Evolutionary conservation across 2,888 invertebrate genomes (phyloP), one percentile per base, ranked within the genome.

Genomic region (Aricia artaxerxes): DNA sequence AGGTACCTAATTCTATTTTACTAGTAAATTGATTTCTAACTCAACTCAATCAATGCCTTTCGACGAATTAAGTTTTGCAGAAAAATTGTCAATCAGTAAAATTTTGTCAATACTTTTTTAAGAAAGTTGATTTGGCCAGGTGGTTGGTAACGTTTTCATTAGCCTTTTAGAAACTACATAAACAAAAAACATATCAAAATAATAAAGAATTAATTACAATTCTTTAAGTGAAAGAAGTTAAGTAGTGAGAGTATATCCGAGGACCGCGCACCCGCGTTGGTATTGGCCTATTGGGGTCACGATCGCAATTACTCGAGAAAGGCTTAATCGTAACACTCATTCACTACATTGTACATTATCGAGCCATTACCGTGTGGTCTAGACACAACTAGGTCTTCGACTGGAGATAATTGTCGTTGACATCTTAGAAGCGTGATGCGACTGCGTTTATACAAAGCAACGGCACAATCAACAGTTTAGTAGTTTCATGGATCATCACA

Each of bases 181-280:
- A 61, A 24, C 24, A n/a, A 61, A n/a, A n/a, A 24, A n/a, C 1
- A 24, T 5, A 9, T 61, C 7, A 24, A 61, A 24, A 61, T 31
- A 64, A 31, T 24, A 35, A 69, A 13, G 9, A 13, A 38, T 35
- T 69, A 69, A 35, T 35, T 38, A 69, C 69, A 69, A 64, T 69
- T 35, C 16, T 49, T 49, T 35, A 57, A 57, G 76, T 76, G 57
- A 76, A 76, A 76, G 76, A 76, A 53, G 4, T 4, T 57, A 76
- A 53, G 4, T 4, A 76, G 76, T 57, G 76, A 76, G 76, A 76
- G 76, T 76, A 35, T 76, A 53, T 49, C 57, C 76, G 76, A 57
- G 35, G 24, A 31, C 4, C 57, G 57, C 5, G 35, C 57, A 35
- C 31, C 11, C 75, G 6, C 11, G 13, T 4, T 13, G 11, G 6